Conservation (phyloP, 2,888 invertebrate genomes). For the Endomychus coccineus region DNA sequence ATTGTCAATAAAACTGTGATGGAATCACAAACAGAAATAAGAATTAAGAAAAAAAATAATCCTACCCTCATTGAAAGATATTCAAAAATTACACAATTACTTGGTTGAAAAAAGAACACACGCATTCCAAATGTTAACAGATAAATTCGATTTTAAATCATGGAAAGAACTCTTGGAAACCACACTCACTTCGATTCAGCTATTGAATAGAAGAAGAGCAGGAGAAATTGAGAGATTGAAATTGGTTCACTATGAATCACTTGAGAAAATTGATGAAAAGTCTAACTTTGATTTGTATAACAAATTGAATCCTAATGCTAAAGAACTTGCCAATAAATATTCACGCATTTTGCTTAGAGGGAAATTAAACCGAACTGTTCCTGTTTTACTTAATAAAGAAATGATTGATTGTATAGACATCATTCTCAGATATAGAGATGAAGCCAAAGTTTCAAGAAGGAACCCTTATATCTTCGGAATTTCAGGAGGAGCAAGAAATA, state of each 20-base stretch:
- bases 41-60: constrained; percentile 12
- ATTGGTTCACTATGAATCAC: constrained; percentile 6
- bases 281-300: constrained; percentile 9
- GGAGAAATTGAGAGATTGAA: constrained; percentile 12
- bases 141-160: constrained; percentile 5
- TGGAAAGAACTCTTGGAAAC: constrained; percentile 9
- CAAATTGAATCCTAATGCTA: not conserved
- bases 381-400: constrained; percentile 9
- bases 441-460: constrained; percentile 6
- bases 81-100: constrained; percentile 10
- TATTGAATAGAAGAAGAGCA: constrained; percentile 15
- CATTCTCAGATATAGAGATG: constrained; percentile 5
- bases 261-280: constrained; percentile 6
- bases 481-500: constrained; percentile 9
- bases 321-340: constrained; percentile 9
- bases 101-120: constrained; percentile 4
- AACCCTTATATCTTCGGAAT: constrained; percentile 11
- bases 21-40: constrained; percentile 9
- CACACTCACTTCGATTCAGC: constrained; percentile 11
- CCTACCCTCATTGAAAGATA: constrained; percentile 11
- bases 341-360: constrained; percentile 9
- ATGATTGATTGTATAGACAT: constrained; percentile 2
- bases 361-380: constrained; percentile 11
- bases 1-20: constrained; percentile 8
- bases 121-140: constrained; percentile 2